Evolutionary conservation across 2,113 vertebrate genomes (phyloP).

Genomic region (Pedetes capensis): DNA sequence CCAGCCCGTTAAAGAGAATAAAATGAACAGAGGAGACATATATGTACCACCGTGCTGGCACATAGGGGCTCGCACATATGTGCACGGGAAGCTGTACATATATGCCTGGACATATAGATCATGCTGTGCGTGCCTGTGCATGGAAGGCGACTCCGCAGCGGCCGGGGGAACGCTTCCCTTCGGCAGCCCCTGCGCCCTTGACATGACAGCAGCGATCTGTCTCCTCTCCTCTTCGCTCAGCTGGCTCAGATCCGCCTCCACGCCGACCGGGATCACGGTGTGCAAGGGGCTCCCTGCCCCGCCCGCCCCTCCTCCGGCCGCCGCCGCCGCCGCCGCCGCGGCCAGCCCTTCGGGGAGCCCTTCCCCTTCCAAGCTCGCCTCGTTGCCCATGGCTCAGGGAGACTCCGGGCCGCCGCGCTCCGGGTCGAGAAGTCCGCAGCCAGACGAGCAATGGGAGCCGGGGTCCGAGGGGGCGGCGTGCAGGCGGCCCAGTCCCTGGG

Average conservation of each 20-base stretch:
- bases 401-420: conserved; percentile 26
- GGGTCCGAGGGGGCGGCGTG: conserved; percentile 30
- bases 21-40: conserved; percentile 61
- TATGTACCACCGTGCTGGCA: conserved; percentile 64
- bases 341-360: conserved; percentile 90
- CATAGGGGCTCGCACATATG: conserved; percentile 62
- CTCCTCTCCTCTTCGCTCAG: conserved; percentile 94
- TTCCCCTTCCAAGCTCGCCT: conserved; percentile 95
- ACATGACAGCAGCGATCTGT: conserved; percentile 94
- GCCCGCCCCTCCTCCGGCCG: conserved; percentile 84
- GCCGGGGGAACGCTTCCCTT: conserved; percentile 83
- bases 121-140: conserved; percentile 92
- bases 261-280: conserved; percentile 84
- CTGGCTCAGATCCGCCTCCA: conserved; percentile 91
- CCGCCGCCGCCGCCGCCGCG: conserved; percentile 78
- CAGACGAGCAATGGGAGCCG: neutral
- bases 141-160: conserved; percentile 82
- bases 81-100: conserved; percentile 67
- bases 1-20: conserved; percentile 50
- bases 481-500: neutral
- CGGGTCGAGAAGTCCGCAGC: conserved; percentile 28
- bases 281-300: conserved; percentile 85
- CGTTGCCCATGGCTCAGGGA: conserved; percentile 93
- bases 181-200: conserved; percentile 95
- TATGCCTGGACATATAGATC: conserved; percentile 50